Base-by-base conservation (phyloP, 2,797 vertebrate species). In the Chloroceryle amazona region DNA sequence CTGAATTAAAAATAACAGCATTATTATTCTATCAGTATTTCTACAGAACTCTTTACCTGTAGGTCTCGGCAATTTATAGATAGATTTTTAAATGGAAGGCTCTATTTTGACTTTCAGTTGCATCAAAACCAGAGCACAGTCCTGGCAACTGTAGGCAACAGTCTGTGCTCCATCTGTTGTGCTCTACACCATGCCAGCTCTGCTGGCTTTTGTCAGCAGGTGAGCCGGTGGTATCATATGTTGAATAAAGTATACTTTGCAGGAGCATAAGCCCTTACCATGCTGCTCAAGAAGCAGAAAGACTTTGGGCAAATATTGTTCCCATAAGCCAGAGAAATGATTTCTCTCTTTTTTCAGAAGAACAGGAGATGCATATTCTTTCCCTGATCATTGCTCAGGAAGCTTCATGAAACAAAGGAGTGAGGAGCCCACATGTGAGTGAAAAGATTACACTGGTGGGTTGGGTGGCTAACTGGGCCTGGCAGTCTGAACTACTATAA, bases 161-260 rank as follows among this genome's bases (percentile, higher is more conserved):
- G 51, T 23, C 92, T 81, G 93, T 84, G 58, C 88, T 84, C 93
- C 96, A 94, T 97, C 93, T 97, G 93, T 76, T 82, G 73, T 93
- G 51, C 66, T 90, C 62, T 62, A 4, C 28, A 76, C 66, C 66
- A 74, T 73, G 86, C 82, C 86, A 93, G 46, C 17, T 75, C 88
- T 80, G 66, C 73, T 84, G 82, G 55, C 35, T 84, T 81, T 70
- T 86, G 73, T 79, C 83, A 89, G 94, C 89, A 31, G 6, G 86
- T 79, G 88, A 84, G 66, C 49, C 0, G 12, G 41, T 67, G 66
- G 29, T 51, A 68, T 92, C 81, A n/a, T 80, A 73, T 66, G 60
- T 44, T 84, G 70, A 75, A 83, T 88, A 75, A 93, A 90, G 54
- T 46, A 51, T 51, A 33, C n/a, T 89, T 79, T 89, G 57, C 46